A percentile compares a stretch with the other conserved stretches of the same genome.
Evolutionary conservation across 2,113 vertebrate species (phyloP).

Genomic region (Stercorarius parasiticus): DNA sequence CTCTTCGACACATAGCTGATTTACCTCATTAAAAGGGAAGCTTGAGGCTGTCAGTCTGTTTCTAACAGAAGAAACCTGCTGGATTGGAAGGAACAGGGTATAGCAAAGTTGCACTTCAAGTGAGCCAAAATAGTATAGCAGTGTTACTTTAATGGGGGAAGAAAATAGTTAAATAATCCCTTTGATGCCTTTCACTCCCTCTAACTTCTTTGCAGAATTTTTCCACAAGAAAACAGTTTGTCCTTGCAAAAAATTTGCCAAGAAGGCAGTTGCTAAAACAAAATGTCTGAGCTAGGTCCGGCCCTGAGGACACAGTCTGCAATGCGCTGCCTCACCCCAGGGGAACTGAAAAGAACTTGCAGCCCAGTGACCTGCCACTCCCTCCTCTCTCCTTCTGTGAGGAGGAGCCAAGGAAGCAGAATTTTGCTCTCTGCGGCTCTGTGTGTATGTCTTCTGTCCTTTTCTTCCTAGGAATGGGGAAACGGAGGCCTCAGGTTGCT

Average conservation of each 20-base stretch:
- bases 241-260: neutral
- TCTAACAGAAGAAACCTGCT: neutral
- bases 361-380: fast-evolving
- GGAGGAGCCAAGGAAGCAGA: fast-evolving
- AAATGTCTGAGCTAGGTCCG: neutral
- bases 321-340: fast-evolving
- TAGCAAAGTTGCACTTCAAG: neutral
- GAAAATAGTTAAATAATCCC: neutral
- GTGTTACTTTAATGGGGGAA: neutral
- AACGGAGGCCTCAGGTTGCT: neutral
- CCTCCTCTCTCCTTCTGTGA: neutral
- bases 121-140: neutral
- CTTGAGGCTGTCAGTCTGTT: neutral
- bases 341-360: neutral
- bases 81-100: neutral
- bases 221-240: neutral
- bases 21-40: constrained; percentile 35
- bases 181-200: neutral
- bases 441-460: neutral
- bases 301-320: neutral
- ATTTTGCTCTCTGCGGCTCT: neutral
- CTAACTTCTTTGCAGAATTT: neutral
- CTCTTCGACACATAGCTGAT: constrained; percentile 32
- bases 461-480: neutral
- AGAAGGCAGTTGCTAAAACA: neutral